Evolutionary conservation across 2,888 invertebrate genomes (phyloP), one percentile per base, ranked within the genome.

Genomic region (Boloria euphrosyne): DNA sequence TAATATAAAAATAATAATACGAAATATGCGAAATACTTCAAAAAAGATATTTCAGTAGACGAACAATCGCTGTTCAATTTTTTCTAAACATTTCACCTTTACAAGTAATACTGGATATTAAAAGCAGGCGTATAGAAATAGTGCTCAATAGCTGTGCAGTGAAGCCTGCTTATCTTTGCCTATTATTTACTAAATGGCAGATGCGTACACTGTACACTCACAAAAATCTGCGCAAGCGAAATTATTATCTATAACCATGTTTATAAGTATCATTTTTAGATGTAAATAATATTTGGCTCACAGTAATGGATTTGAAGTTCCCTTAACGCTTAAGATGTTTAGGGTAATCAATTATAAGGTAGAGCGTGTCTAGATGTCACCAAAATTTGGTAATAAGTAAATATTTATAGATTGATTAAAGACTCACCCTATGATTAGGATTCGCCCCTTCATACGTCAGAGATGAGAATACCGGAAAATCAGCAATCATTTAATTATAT

Each of bases 131-230:
- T 54, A 63, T 67, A 61, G 63, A 62, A 38, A 61, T 65, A 51
- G 63, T 47, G 47, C 49, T 74, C 31, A 38, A 76, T 73, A 62
- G 72, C 69, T 70, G 72, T 73, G 73, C 72, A 69, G 61, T 75
- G 73, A 73, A 71, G 73, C 74, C 66, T 70, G 67, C 74, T 73
- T 73, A 75, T 74, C 74, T 68, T 57, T 57, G 59, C 49, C 59
- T 59, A 55, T 67, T 66, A 59, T 50, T 7, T 59, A 59, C 43
- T 66, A 68, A 71, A 68, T 71, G 67, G 63, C 68, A 71, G 69
- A 72, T 70, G 66, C 68, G 64, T 14, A 14, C n/a, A 16, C n/a
- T 65, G 61, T 68, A 68, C 46, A n/a, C 22, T n/a, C 10, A 57
- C 22, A 13, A 16, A 53, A 62, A 67, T 61, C 10, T 22, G 38